phyloP scores from a whole-genome alignment of 2,113 vertebrate genomes.

The Hydrochoerus hydrochaeris region DNA sequence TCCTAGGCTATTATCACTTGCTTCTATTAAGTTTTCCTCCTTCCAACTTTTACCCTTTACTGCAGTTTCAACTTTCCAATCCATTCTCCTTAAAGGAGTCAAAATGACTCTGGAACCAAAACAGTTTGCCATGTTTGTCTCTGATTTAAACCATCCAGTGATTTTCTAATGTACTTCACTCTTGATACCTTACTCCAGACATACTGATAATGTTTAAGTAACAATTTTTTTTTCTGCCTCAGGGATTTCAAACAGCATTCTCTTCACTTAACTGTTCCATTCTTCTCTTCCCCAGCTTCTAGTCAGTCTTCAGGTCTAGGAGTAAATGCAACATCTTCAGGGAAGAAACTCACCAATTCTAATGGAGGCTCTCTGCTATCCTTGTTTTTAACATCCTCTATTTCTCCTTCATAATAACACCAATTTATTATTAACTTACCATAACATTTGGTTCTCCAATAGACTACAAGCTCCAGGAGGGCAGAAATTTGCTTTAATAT shows the following conservation, averaged over 20 bases:
- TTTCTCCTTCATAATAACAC: background rate
- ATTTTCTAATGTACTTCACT: background rate
- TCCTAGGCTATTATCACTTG: background rate
- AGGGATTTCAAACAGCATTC: background rate
- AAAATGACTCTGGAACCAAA: background rate
- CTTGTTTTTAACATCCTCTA: background rate
- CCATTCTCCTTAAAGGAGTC: background rate
- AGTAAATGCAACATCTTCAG: background rate
- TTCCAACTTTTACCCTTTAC: background rate
- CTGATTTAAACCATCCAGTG: background rate
- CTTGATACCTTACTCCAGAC: background rate
- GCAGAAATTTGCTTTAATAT: background rate
- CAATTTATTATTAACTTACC: background rate
- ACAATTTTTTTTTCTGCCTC: background rate
- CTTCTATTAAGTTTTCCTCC: background rate
- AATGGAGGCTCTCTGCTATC: background rate
- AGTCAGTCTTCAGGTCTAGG: background rate
- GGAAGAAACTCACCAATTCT: background rate
- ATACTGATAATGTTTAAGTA: background rate
- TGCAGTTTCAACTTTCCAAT: background rate
- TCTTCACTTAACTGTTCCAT: background rate
- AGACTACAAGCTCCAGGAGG: background rate
- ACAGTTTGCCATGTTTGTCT: background rate
- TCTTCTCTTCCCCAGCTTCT: background rate
- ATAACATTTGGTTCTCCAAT: background rate